These are phyloP conservation scores for Micromesistius poutassou DNA, from an alignment of 2,797 vertebrate species.

Conservation along the genomic window DNA sequence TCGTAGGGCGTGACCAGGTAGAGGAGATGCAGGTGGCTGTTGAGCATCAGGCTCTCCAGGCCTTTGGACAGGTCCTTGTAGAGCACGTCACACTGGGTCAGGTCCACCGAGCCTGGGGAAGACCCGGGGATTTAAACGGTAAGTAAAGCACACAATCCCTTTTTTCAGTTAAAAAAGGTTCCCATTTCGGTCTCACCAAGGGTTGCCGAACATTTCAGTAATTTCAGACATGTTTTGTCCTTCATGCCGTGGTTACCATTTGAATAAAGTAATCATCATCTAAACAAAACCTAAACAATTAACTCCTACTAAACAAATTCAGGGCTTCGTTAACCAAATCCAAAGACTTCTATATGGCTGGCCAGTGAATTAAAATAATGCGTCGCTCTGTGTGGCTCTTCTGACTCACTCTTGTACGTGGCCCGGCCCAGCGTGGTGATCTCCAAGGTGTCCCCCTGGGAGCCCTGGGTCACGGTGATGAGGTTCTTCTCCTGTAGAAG, in stretches of 20 bases:
- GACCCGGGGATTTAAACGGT: neutral
- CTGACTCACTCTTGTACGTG: slow-evolving; percentile 83
- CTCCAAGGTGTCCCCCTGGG: slow-evolving; percentile 50
- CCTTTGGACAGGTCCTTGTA: slow-evolving; percentile 86
- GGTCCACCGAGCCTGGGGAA: slow-evolving; percentile 84
- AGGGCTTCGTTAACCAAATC: neutral
- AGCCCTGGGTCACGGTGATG: slow-evolving; percentile 49
- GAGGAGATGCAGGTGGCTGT: slow-evolving; percentile 85
- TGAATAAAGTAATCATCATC: neutral
- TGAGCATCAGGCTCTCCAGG: slow-evolving; percentile 86
- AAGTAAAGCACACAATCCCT: too few relatives aligned
- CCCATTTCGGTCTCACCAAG: too few relatives aligned
- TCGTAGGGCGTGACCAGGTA: slow-evolving; percentile 92
- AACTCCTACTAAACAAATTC: neutral
- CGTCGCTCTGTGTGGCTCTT: neutral
- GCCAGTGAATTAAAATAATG: neutral
- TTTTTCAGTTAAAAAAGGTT: too few relatives aligned
- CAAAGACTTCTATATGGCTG: neutral
- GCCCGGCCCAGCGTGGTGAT: slow-evolving; percentile 86
- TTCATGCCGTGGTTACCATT: neutral
- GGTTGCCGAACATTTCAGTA: too few relatives aligned
- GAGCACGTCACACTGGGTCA: slow-evolving; percentile 79
- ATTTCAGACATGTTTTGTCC: neutral
- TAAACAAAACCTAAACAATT: neutral
- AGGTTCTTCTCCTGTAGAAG: slow-evolving; percentile 79